Conservation (phyloP, 2,113 vertebrate species). For the Clinocottus analis region DNA sequence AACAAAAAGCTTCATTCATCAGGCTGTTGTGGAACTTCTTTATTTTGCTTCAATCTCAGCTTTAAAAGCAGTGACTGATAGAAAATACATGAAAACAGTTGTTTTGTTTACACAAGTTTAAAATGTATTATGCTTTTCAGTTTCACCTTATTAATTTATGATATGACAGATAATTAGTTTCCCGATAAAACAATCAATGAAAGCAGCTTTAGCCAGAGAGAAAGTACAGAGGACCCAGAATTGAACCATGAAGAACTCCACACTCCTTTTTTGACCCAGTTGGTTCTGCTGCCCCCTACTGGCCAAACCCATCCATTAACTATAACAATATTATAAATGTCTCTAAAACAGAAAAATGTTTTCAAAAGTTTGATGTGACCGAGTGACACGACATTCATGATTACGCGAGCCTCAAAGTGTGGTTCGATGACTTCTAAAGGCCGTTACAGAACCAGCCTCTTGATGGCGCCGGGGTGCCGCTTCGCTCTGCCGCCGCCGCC, state of each 20-base stretch:
- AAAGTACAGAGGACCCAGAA: background rate
- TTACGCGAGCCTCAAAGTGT: background rate
- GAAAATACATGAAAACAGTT: slow-evolving; percentile 10
- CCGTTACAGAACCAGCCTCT: slow-evolving; percentile 38
- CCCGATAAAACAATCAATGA: background rate
- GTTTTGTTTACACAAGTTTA: no score
- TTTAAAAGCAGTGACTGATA: background rate
- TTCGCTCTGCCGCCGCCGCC: slow-evolving; percentile 4
- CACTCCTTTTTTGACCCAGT: no score
- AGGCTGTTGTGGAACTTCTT: background rate
- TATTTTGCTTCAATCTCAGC: slow-evolving; percentile 12
- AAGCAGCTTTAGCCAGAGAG: background rate
- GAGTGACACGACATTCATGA: background rate
- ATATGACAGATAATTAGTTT: background rate
- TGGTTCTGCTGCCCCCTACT: background rate
- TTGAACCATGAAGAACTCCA: slow-evolving; percentile 22
- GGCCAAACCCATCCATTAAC: background rate
- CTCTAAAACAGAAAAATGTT: background rate
- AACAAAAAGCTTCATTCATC: background rate
- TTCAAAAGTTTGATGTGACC: background rate
- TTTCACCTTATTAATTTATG: background rate
- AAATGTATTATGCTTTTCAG: background rate
- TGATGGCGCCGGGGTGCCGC: slow-evolving; percentile 34
- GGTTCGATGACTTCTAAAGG: background rate
- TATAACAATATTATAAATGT: background rate